Evolutionary conservation across 2,113 vertebrate species (phyloP).

Genomic region (Oreochromis aureus): DNA sequence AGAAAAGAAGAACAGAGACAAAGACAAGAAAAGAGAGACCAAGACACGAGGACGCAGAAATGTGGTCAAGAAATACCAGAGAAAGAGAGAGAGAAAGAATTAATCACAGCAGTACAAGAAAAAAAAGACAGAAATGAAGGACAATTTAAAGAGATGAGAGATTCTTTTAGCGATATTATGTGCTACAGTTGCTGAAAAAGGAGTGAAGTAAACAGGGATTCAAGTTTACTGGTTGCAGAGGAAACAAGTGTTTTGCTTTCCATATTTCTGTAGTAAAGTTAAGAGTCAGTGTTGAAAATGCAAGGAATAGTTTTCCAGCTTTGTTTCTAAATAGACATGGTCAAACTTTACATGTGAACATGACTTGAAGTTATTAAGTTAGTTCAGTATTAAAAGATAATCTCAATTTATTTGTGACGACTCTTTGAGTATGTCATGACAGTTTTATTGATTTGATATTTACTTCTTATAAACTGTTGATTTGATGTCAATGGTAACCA

Average conservation of each 20-base stretch:
- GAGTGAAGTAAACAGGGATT: slow-evolving; percentile 21
- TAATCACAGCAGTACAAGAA: neutral
- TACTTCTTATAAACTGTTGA: neutral
- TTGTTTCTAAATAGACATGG: neutral
- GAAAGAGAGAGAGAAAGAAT: neutral
- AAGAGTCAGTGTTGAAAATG: neutral
- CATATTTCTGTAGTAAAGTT: slow-evolving; percentile 1
- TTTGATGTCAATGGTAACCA: neutral
- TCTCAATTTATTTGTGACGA: neutral
- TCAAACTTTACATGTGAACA: neutral
- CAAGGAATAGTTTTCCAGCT: neutral
- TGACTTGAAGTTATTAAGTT: neutral
- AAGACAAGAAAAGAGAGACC: slow-evolving; percentile 7
- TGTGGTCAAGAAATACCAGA: neutral
- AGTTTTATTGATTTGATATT: neutral
- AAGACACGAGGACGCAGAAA: neutral
- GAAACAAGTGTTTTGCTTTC: neutral
- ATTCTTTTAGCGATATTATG: slow-evolving; percentile 33
- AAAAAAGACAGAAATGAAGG: neutral
- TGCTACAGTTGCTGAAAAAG: neutral
- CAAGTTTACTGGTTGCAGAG: slow-evolving; percentile 12
- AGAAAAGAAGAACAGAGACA: slow-evolving; percentile 39
- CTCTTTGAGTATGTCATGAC: neutral
- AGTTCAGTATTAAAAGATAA: neutral
- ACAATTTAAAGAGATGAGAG: neutral